Evolutionary conservation across 2,888 invertebrate genomes (phyloP).

Genomic region (Clunio marinus): DNA sequence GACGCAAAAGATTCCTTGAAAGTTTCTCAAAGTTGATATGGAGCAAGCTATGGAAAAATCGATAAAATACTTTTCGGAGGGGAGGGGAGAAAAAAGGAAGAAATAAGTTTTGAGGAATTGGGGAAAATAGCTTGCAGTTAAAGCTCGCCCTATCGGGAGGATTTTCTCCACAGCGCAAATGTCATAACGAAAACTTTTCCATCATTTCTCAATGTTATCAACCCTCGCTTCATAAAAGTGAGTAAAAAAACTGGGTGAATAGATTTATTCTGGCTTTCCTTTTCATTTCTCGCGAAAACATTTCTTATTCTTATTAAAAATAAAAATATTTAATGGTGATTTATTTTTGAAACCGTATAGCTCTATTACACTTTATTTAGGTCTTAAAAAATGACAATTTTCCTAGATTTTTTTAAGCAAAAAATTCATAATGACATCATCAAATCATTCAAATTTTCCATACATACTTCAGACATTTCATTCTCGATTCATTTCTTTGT

Average conservation of each 20-base stretch:
- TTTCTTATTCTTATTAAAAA: no score
- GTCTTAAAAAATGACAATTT: no score
- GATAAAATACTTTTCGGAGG: neutral
- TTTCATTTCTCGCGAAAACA: no score
- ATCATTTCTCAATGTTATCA: neutral
- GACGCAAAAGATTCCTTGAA: constrained; percentile 29
- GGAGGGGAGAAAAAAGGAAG: constrained; percentile 1
- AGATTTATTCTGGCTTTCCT: neutral
- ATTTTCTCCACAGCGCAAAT: constrained; percentile 35
- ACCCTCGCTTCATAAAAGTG: neutral
- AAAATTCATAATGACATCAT: constrained; percentile 20
- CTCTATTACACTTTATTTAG: no score
- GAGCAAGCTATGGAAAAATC: constrained; percentile 20
- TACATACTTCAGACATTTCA: neutral
- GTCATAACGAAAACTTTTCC: constrained; percentile 22
- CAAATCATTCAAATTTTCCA: neutral
- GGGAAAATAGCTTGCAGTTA: constrained; percentile 18
- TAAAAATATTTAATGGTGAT: no score
- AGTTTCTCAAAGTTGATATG: neutral
- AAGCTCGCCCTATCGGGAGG: neutral
- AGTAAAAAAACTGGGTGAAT: constrained; percentile 27
- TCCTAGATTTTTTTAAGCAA: no score
- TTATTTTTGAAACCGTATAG: no score
- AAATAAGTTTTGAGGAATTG: neutral
- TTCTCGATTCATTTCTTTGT: neutral